A percentile compares a stretch with the other conserved stretches of the same genome.
These are phyloP conservation scores for Channa maculata DNA, from an alignment of 2,113 vertebrate genomes.

Conservation along the genomic window DNA sequence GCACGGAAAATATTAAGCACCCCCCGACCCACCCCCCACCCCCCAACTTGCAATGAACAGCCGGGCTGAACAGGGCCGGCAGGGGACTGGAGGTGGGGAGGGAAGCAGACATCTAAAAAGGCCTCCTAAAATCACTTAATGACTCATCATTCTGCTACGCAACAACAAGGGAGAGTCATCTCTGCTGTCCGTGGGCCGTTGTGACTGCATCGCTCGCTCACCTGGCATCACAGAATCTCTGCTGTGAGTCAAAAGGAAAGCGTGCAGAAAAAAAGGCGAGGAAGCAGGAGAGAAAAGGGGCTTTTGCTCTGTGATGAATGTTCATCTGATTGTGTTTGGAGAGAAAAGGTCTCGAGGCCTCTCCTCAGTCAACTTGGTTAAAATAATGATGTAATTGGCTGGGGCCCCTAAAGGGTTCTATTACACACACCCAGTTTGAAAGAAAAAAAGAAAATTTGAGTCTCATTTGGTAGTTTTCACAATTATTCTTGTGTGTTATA, in stretches of 20 bases:
- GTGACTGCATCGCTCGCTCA: neutral
- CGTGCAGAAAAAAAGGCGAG: neutral
- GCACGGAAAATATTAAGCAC: constrained; percentile 96
- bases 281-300: neutral
- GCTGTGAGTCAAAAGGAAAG: constrained; percentile 6
- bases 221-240: constrained; percentile 23
- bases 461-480: constrained; percentile 3
- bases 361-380: constrained; percentile 28
- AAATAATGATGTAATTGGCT: constrained; percentile 62
- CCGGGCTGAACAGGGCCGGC: constrained; percentile 66
- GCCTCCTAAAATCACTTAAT: constrained; percentile 68
- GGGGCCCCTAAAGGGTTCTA: constrained; percentile 49
- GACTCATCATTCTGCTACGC: constrained; percentile 68
- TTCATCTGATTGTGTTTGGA: constrained; percentile 41
- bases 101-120: constrained; percentile 50
- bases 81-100: neutral
- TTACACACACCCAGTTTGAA: constrained; percentile 8
- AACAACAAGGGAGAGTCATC: constrained; percentile 60
- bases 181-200: constrained; percentile 26
- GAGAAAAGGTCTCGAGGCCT: constrained; percentile 38
- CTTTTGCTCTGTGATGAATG: constrained; percentile 31
- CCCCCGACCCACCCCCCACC: neutral
- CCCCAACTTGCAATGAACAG: constrained; percentile 72
- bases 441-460: neutral
- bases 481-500: constrained; percentile 41